phyloP scores from a whole-genome alignment of 2,888 invertebrate genomes.

The Aphodius sticticus region DNA sequence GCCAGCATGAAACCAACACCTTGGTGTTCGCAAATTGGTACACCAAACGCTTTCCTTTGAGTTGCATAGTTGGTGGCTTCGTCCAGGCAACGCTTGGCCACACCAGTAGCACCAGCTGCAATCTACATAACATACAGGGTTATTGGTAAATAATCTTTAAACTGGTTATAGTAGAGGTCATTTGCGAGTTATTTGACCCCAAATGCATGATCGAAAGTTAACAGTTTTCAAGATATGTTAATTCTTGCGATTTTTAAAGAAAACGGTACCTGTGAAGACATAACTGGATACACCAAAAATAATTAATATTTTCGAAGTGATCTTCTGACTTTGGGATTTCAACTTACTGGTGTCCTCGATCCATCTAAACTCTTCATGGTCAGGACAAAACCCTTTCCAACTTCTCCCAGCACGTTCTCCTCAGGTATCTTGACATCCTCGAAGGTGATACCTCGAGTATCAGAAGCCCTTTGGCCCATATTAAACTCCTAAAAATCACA shows the following conservation, averaged over 20 bases:
- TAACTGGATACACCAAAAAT: too few species aligned
- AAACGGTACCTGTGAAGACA: too few species aligned
- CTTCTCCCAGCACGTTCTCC: slow-evolving; percentile 88
- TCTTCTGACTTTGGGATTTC: neutral
- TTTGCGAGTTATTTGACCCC: too few species aligned
- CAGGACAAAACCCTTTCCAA: slow-evolving; percentile 96
- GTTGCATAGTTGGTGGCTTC: slow-evolving; percentile 92
- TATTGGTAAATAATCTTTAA: too few species aligned
- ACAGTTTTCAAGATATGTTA: too few species aligned
- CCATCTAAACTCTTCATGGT: slow-evolving; percentile 97
- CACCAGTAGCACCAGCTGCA: slow-evolving; percentile 89
- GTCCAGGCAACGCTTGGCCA: slow-evolving; percentile 89
- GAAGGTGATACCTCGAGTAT: slow-evolving; percentile 94
- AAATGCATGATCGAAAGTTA: too few species aligned
- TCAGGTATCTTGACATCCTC: slow-evolving; percentile 96
- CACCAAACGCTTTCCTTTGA: slow-evolving; percentile 94
- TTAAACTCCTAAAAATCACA: slow-evolving; percentile 71
- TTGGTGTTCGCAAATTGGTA: slow-evolving; percentile 84
- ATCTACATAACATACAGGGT: slow-evolving; percentile 63
- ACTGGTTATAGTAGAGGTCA: too few species aligned
- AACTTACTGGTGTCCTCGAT: slow-evolving; percentile 85
- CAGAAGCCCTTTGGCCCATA: slow-evolving; percentile 97
- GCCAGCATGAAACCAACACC: slow-evolving; percentile 94
- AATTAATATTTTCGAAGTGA: neutral
- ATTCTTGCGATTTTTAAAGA: too few species aligned